Evolutionary conservation across 2,113 vertebrate genomes (phyloP).

Genomic region (Dicaeum eximium): DNA sequence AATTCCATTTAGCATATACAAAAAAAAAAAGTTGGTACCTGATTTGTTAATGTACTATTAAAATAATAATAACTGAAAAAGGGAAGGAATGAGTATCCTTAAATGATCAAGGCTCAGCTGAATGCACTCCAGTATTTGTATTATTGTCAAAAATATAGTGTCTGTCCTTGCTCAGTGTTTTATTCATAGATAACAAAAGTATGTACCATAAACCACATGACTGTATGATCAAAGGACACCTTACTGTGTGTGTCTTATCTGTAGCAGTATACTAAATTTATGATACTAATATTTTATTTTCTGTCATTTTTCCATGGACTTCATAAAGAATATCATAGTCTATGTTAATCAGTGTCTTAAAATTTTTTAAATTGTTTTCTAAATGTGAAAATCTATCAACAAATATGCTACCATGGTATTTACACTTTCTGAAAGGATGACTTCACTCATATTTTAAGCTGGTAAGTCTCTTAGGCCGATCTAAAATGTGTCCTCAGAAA

Average conservation of each 20-base stretch:
- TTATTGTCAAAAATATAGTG: conserved; percentile 43
- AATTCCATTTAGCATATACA: neutral
- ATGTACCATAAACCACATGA: conserved; percentile 37
- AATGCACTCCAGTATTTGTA: conserved; percentile 25
- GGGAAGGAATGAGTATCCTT: neutral
- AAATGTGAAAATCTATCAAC: neutral
- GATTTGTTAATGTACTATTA: neutral
- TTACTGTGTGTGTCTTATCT: conserved; percentile 1
- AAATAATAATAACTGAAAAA: neutral
- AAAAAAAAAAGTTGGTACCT: neutral
- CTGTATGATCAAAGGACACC: conserved; percentile 50
- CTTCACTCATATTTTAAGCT: neutral
- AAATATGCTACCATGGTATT: neutral
- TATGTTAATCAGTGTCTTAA: neutral
- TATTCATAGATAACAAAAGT: conserved; percentile 44
- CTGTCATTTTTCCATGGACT: neutral
- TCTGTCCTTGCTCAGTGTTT: conserved; percentile 48
- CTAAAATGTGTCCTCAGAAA: neutral
- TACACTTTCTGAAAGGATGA: neutral
- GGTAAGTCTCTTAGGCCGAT: neutral
- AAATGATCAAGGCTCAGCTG: conserved; percentile 11
- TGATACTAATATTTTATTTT: neutral
- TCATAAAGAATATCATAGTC: neutral
- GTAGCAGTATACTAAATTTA: neutral
- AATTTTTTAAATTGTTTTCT: neutral